Evolutionary conservation across 2,113 vertebrate genomes (phyloP), one percentile per base, ranked within the genome.

Genomic region (Oceanodroma tethys): DNA sequence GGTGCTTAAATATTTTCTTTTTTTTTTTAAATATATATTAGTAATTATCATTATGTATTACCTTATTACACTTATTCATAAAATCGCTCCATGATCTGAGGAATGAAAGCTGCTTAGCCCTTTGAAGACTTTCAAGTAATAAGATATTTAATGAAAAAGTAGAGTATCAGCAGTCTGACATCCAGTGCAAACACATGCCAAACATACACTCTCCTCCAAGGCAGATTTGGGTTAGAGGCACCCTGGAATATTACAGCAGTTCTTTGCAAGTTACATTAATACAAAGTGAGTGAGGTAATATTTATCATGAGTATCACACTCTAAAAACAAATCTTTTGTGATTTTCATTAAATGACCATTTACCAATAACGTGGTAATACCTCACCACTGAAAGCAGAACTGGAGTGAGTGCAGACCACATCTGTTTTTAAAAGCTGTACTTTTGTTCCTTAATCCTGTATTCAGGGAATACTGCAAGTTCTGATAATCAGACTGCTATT

Each of bases 401-500:
- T 68, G 62, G 19, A 58, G 27, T 70, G 66, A 83, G 36, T 16
- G 16, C 75, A 81, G 74, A 48, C 50, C 27, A 3, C 29, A 84
- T 93, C 25, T 87, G 78, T 66, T 94, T 94, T 80, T 75, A 97
- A 97, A 97, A 97, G 89, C 96, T 76, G 56, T 93, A 71, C 48
- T 88, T 95, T 95, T 95, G 58, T 90, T 97, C 78, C 88, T 79
- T 47, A 47, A 95, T 96, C 94, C 74, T 83, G 71, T 96, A 96
- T 96, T 96, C 93, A 95, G 97, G 95, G 97, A 90, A 66, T 87
- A 96, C 83, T 88, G 95, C 68, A 81, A 94, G 60, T 94, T 88
- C 98, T 97, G 97, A 96, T 97, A 97, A 98, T 98, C 96, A 98
- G 78, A 58, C 94, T 94, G 67, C 86, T 97, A 60, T 71, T 95